phyloP scores from a whole-genome alignment of 1,140 invertebrate species.

The Ladona fulva region DNA sequence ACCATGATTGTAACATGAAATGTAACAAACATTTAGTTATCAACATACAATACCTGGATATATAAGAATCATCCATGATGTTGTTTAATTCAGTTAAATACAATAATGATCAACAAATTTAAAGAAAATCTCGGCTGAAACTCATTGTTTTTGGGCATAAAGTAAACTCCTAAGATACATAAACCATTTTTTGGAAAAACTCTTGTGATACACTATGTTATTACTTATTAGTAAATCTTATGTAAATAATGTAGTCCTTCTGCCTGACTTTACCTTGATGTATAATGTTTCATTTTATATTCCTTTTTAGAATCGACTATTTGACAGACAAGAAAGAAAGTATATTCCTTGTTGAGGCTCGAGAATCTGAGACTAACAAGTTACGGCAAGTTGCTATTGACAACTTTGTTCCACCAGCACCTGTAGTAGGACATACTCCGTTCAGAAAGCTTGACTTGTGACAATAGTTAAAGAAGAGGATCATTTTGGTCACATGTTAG shows the following conservation, averaged over 20 bases:
- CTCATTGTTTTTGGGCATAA: too few species aligned
- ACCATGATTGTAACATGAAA: too few species aligned
- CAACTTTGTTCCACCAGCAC: neutral
- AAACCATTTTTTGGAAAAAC: neutral
- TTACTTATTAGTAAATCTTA: neutral
- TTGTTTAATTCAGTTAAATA: too few species aligned
- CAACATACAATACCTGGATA: too few species aligned
- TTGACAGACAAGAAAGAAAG: slow-evolving; percentile 72
- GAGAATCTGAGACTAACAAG: slow-evolving; percentile 36
- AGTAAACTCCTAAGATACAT: too few species aligned
- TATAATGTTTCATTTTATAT: neutral
- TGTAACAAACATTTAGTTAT: too few species aligned
- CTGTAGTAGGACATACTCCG: neutral
- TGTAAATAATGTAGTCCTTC: too few species aligned
- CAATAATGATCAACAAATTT: too few species aligned
- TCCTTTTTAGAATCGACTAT: slow-evolving; percentile 56
- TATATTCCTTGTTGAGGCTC: slow-evolving; percentile 68
- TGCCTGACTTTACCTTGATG: too few species aligned
- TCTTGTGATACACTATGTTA: neutral
- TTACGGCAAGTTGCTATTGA: neutral
- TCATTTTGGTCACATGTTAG: too few species aligned
- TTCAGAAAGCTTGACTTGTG: neutral
- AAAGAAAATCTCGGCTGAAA: too few species aligned
- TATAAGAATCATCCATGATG: too few species aligned
- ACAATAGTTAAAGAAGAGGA: neutral